Evolutionary conservation across 1,140 invertebrate species (phyloP).

Genomic region (Trichoplusia ni): DNA sequence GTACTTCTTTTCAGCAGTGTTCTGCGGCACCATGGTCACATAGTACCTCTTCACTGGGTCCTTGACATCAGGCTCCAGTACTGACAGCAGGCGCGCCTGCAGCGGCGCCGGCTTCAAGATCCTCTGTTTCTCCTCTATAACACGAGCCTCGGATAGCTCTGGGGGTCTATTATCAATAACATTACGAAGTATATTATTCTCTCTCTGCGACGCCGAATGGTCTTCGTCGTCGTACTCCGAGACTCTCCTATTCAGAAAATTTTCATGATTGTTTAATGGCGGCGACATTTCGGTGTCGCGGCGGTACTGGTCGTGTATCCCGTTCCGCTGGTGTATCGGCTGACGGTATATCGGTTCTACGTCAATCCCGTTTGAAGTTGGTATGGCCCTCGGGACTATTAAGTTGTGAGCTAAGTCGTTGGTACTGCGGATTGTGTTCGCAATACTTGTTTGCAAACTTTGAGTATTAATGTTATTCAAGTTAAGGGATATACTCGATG

Average conservation of each 20-base stretch:
- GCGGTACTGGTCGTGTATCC: conserved; percentile 63
- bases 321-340: conserved; percentile 59
- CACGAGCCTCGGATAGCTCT: conserved; percentile 66
- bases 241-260: conserved; percentile 67
- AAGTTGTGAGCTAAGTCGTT: conserved; percentile 69
- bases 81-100: conserved; percentile 62
- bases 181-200: conserved; percentile 46
- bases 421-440: conserved; percentile 50
- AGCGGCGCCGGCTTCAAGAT: conserved; percentile 75
- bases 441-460: conserved; percentile 53
- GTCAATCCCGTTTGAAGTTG: conserved; percentile 59
- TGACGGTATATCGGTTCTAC: conserved; percentile 57
- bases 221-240: conserved; percentile 73
- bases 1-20: conserved; percentile 72
- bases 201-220: conserved; percentile 50
- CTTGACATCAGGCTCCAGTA: conserved; percentile 63
- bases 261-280: conserved; percentile 62
- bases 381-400: conserved; percentile 57
- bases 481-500: conserved; percentile 59
- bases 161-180: conserved; percentile 52
- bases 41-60: conserved; percentile 66
- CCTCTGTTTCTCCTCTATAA: conserved; percentile 63
- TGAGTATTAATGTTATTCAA: conserved; percentile 55
- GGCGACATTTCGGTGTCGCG: conserved; percentile 56
- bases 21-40: conserved; percentile 66